phyloP scores from a whole-genome alignment of 2,888 invertebrate species.

The Thelaira solivaga region DNA sequence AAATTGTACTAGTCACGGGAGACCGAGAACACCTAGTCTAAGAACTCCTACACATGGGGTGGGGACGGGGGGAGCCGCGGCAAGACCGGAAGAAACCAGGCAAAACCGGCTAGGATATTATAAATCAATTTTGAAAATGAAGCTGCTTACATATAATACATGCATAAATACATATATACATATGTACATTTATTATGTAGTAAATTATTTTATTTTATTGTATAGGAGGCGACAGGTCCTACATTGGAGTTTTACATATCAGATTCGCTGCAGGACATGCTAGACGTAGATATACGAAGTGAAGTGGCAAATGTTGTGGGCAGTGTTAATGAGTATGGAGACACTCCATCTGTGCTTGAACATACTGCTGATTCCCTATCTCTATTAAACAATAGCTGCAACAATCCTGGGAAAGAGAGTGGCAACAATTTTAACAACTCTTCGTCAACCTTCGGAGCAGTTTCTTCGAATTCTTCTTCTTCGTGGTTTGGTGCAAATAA shows the following conservation, averaged over 20 bases:
- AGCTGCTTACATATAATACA: too few relatives aligned
- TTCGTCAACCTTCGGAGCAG: slow-evolving; percentile 57
- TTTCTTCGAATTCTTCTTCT: slow-evolving; percentile 66
- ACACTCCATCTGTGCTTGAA: slow-evolving; percentile 77
- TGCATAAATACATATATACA: slow-evolving; percentile 2
- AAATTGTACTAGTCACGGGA: too few relatives aligned
- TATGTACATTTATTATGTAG: too few relatives aligned
- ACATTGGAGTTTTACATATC: slow-evolving; percentile 83
- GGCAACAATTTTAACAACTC: slow-evolving; percentile 60
- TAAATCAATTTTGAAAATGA: too few relatives aligned
- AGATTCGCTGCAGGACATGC: slow-evolving; percentile 91
- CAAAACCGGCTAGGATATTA: too few relatives aligned
- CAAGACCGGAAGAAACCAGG: too few relatives aligned
- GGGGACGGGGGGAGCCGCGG: too few relatives aligned
- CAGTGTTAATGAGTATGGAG: slow-evolving; percentile 81
- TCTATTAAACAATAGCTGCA: slow-evolving; percentile 66
- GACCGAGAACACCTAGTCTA: too few relatives aligned
- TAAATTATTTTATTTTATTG: too few relatives aligned
- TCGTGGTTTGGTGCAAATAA: slow-evolving; percentile 68
- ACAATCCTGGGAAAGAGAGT: slow-evolving; percentile 60
- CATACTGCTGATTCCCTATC: slow-evolving; percentile 73
- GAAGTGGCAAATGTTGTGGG: slow-evolving; percentile 89
- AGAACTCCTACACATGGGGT: too few relatives aligned
- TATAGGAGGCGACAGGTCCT: slow-evolving; percentile 79
- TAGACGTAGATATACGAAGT: slow-evolving; percentile 92